Percentiles rank a stretch among this genome's conserved stretches.
These are phyloP conservation scores for Serranochromis macrocephalus DNA, from an alignment of 2,113 vertebrate species.

Conservation along the genomic window DNA sequence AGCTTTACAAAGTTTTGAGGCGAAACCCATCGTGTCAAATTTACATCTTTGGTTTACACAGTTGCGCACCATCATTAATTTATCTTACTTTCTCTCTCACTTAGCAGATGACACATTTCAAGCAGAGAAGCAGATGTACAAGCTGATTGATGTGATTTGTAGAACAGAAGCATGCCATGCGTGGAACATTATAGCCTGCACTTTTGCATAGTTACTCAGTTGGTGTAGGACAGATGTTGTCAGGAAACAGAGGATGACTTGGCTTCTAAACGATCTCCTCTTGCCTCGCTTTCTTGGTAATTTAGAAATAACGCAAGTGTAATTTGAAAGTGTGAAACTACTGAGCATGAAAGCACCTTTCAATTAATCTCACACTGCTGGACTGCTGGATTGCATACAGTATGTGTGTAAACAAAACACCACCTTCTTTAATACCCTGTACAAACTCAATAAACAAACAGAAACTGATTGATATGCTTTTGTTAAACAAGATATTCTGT, in stretches of 20 bases:
- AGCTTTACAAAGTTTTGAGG: background rate
- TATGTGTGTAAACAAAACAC: background rate
- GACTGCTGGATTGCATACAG: background rate
- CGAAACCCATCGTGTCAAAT: background rate
- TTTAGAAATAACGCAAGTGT: background rate
- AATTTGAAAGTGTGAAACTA: background rate
- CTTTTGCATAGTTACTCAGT: constrained; percentile 11
- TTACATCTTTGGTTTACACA: background rate
- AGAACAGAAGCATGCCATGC: constrained; percentile 17
- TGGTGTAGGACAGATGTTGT: constrained; percentile 31
- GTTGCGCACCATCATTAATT: constrained; percentile 25
- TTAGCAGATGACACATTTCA: constrained; percentile 42
- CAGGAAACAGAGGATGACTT: constrained; percentile 18
- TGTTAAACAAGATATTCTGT: background rate
- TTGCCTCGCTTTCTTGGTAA: background rate
- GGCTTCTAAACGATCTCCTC: constrained; percentile 13
- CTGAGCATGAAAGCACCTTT: background rate
- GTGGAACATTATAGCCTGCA: constrained; percentile 5
- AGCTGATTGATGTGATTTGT: constrained; percentile 48
- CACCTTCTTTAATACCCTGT: background rate
- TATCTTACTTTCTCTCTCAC: constrained; percentile 29
- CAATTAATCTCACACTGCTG: background rate
- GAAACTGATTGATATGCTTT: background rate
- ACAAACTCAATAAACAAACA: background rate
- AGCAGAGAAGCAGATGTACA: constrained; percentile 49